These are phyloP conservation scores for Amblyraja radiata DNA, from an alignment of 2,797 vertebrate species.

Conservation along the genomic window DNA sequence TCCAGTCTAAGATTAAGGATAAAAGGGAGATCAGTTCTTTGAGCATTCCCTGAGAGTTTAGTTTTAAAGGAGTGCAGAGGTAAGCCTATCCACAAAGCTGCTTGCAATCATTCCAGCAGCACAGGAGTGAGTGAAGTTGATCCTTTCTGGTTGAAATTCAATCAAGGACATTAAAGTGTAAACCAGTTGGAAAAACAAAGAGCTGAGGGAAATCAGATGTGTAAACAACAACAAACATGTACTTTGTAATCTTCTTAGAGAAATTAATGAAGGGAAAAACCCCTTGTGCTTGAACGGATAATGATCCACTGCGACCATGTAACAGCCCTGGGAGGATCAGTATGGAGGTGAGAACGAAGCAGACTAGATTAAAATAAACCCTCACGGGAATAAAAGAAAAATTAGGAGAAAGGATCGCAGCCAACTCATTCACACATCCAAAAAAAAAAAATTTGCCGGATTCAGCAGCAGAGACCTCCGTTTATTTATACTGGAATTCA, in stretches of 20 bases:
- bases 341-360: slow-evolving; percentile 84
- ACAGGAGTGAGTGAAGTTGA: slow-evolving; percentile 75
- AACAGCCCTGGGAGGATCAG: slow-evolving; percentile 81
- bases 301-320: slow-evolving; percentile 68
- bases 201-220: slow-evolving; percentile 98
- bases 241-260: slow-evolving; percentile 94
- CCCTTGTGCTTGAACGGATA: slow-evolving; percentile 58
- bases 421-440: slow-evolving; percentile 71
- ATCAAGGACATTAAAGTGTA: slow-evolving; percentile 98
- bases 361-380: slow-evolving; percentile 80
- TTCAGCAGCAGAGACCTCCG: slow-evolving; percentile 65
- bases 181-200: slow-evolving; percentile 99
- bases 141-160: slow-evolving; percentile 85
- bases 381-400: slow-evolving; percentile 80
- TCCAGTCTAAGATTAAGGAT: slow-evolving; percentile 4
- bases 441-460: slow-evolving; percentile 65
- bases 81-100: slow-evolving; percentile 11
- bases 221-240: slow-evolving; percentile 95
- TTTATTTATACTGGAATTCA: neutral
- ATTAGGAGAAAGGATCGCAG: slow-evolving; percentile 76
- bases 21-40: slow-evolving; percentile 18
- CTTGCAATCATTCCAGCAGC: neutral
- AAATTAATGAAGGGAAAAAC: slow-evolving; percentile 87
- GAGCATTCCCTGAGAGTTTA: slow-evolving; percentile 26
- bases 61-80: neutral